Evolutionary conservation across 2,797 vertebrate genomes (phyloP).

Genomic region (Masticophis lateralis): DNA sequence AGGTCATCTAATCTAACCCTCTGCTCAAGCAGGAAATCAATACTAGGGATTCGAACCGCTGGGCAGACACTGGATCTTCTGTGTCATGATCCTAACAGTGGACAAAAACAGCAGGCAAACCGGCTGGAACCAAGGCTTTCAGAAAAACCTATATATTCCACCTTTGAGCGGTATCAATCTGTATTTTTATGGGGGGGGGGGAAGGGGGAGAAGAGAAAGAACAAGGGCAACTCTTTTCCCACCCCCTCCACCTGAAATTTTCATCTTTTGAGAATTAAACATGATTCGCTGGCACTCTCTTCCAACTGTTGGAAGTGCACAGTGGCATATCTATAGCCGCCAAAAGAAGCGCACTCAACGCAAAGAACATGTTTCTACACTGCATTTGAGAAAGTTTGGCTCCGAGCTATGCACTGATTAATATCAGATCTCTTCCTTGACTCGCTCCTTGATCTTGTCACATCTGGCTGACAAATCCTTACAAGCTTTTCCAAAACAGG

Average conservation of each 20-base stretch:
- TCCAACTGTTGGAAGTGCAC: slow-evolving; percentile 73
- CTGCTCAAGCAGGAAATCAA: too few relatives aligned
- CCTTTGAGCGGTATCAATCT: slow-evolving; percentile 39
- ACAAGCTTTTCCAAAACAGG: slow-evolving; percentile 80
- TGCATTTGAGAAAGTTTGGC: slow-evolving; percentile 87
- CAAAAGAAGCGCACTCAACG: slow-evolving; percentile 78
- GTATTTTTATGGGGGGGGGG: slow-evolving; percentile 16
- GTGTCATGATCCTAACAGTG: not conserved
- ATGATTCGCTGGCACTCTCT: slow-evolving; percentile 70
- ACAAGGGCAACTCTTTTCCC: slow-evolving; percentile 47
- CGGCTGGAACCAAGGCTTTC: slow-evolving; percentile 25
- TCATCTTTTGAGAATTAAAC: slow-evolving; percentile 63
- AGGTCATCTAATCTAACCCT: too few relatives aligned
- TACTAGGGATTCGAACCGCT: too few relatives aligned
- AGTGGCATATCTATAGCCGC: slow-evolving; percentile 76
- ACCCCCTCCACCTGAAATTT: slow-evolving; percentile 50
- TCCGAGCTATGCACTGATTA: slow-evolving; percentile 89
- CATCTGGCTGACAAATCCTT: slow-evolving; percentile 92
- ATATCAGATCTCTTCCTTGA: slow-evolving; percentile 85
- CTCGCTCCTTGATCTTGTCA: slow-evolving; percentile 87
- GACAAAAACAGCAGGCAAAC: not conserved
- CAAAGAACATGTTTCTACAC: slow-evolving; percentile 90
- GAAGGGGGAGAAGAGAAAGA: slow-evolving; percentile 46
- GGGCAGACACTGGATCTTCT: not conserved
- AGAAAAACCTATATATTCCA: not conserved